Conservation (phyloP, 2,113 vertebrate genomes). For the Myiagra hebetior region DNA sequence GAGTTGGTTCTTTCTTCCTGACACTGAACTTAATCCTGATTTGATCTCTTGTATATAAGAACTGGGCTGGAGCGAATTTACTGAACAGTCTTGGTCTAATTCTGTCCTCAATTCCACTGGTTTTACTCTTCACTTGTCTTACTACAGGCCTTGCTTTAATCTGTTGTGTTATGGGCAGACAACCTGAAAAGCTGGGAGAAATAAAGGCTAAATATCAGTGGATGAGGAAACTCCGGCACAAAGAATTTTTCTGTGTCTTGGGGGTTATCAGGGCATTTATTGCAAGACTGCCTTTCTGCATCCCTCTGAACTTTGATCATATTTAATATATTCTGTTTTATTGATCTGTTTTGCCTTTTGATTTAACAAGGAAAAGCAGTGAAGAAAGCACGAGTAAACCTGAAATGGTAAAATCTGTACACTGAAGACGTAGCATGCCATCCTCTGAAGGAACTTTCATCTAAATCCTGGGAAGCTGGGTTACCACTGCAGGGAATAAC, state of each 20-base stretch:
- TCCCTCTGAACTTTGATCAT: not conserved
- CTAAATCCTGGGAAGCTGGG: not conserved
- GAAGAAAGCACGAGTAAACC: not conserved
- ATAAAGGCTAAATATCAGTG: not conserved
- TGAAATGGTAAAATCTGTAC: not conserved
- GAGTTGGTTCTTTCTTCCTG: not conserved
- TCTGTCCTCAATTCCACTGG: not conserved
- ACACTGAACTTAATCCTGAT: not conserved
- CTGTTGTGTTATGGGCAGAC: not conserved
- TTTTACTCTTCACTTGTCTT: not conserved
- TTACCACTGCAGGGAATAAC: not conserved
- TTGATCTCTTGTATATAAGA: not conserved
- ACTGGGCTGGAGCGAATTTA: not conserved
- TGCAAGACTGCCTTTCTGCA: not conserved
- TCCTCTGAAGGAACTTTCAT: not conserved
- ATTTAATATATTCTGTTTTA: not conserved
- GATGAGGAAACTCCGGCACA: not conserved
- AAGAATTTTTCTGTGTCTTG: not conserved
- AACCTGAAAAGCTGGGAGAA: not conserved
- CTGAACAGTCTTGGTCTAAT: not conserved
- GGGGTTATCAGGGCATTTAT: not conserved
- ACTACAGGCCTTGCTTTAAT: not conserved
- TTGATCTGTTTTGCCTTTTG: not conserved
- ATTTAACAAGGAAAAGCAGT: not conserved
- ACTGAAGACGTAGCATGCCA: fast-evolving